A percentile compares a stretch with the other conserved stretches of the same genome.
Evolutionary conservation across 2,797 vertebrate genomes (phyloP).

Genomic region (Anguilla anguilla): DNA sequence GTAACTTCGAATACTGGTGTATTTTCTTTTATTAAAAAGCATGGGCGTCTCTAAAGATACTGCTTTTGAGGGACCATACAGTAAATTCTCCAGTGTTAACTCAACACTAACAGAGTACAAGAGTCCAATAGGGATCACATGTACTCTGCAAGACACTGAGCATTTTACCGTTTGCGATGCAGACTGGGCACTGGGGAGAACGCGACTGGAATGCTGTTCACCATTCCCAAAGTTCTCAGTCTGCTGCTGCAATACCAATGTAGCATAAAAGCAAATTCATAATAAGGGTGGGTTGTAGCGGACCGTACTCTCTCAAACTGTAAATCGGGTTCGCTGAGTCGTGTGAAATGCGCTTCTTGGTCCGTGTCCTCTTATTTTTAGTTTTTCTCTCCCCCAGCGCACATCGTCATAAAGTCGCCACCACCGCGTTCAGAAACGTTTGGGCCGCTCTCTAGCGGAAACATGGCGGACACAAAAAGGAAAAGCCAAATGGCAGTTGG

Average conservation of each 20-base stretch:
- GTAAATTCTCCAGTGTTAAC: too few species aligned
- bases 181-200: neutral
- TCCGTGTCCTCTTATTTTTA: constrained; percentile 44
- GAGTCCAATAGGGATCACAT: too few species aligned
- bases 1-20: too few species aligned
- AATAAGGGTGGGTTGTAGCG: constrained; percentile 29
- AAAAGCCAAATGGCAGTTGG: constrained; percentile 58
- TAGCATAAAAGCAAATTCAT: neutral
- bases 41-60: too few species aligned
- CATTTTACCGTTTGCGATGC: too few species aligned
- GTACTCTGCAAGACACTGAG: too few species aligned
- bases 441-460: constrained; percentile 46
- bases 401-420: constrained; percentile 61
- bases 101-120: too few species aligned
- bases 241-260: neutral
- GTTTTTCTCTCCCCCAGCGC: constrained; percentile 60
- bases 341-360: constrained; percentile 67
- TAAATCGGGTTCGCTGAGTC: constrained; percentile 73
- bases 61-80: too few species aligned
- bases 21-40: too few species aligned
- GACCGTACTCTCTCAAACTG: constrained; percentile 58
- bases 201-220: neutral
- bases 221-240: neutral
- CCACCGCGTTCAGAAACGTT: constrained; percentile 64
- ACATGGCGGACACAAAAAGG: constrained; percentile 42